Evolutionary conservation across 2,888 invertebrate genomes (phyloP).

Genomic region (Amiota communis): DNA sequence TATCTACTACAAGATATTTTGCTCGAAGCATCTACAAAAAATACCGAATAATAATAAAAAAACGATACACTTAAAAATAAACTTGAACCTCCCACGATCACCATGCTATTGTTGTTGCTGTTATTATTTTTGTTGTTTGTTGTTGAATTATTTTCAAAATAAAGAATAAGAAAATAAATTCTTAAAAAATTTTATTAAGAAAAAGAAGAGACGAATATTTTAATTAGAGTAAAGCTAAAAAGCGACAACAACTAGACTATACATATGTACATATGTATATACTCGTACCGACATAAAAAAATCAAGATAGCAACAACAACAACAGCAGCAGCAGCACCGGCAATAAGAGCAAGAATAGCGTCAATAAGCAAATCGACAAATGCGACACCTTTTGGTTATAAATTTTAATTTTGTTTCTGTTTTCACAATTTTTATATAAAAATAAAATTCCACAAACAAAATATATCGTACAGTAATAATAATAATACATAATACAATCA

Average conservation of each 20-base stretch:
- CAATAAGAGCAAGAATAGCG: constrained; percentile 22
- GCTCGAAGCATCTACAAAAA: not conserved
- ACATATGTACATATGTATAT: no score
- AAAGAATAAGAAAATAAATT: constrained; percentile 33
- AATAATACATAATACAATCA: no score
- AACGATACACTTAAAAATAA: constrained; percentile 51
- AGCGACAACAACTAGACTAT: constrained; percentile 45
- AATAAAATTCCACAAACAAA: constrained; percentile 59
- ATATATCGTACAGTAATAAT: not conserved
- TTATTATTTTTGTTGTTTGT: constrained; percentile 39
- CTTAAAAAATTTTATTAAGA: constrained; percentile 31
- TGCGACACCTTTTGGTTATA: constrained; percentile 57
- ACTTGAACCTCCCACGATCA: constrained; percentile 58
- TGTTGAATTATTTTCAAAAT: not conserved
- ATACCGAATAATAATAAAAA: constrained; percentile 28
- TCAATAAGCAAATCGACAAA: constrained; percentile 28
- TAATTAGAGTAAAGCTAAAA: constrained; percentile 66
- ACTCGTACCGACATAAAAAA: no score
- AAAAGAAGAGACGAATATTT: constrained; percentile 59
- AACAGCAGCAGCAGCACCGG: constrained; percentile 29
- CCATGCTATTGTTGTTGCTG: constrained; percentile 42
- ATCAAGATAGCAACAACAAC: constrained; percentile 24
- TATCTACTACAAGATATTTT: not conserved
- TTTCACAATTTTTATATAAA: constrained; percentile 59
- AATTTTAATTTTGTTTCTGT: constrained; percentile 57